Evolutionary conservation across 2,888 invertebrate genomes (phyloP), one percentile per base, ranked within the genome.

Genomic region (Melanophora roralis): DNA sequence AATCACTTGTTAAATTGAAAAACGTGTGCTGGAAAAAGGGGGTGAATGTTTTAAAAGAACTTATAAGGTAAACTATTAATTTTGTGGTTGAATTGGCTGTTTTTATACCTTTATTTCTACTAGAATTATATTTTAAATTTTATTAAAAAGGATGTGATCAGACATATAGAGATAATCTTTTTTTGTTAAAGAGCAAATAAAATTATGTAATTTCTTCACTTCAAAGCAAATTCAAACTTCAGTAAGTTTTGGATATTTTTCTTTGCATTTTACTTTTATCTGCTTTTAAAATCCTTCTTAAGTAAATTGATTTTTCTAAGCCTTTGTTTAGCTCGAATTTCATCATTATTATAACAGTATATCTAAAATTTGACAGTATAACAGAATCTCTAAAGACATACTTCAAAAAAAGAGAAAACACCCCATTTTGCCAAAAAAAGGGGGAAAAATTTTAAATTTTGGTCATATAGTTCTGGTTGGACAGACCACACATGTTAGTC

Each of bases 1-100:
- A 76, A 76, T 80, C 80, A 80, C 76, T 80, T 80, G 76, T 76
- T 80, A 79, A 79, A 79, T 65, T 65, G 47, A 34, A 57, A 55
- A 64, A 80, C 76, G 76, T 80, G 67, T 72, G 68, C 51, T 16
- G 32, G 3, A 53, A 72, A 36, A 47, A 57, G 19, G 60, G 64
- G 36, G 36, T 19, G 40, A 2, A 7, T n/a, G 40, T 40, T 27
- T 5, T 3, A 27, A 27, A 27, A 49, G 12, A 4, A 14, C 47
- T 43, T 49, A 59, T 47, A 79, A 32, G 72, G 68, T 53, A 64
- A 80, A 76, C 76, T 76, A 80, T 71, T 76, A 80, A 80, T 80
- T 76, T 80, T 80, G 76, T 68, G 80, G 43, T 80, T 72, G 62
- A 80, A 68, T 76, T 68, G 68, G 6, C 4, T 27, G 27, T 27